Conservation (phyloP, 2,113 vertebrate genomes). For the Oophaga pumilio region DNA sequence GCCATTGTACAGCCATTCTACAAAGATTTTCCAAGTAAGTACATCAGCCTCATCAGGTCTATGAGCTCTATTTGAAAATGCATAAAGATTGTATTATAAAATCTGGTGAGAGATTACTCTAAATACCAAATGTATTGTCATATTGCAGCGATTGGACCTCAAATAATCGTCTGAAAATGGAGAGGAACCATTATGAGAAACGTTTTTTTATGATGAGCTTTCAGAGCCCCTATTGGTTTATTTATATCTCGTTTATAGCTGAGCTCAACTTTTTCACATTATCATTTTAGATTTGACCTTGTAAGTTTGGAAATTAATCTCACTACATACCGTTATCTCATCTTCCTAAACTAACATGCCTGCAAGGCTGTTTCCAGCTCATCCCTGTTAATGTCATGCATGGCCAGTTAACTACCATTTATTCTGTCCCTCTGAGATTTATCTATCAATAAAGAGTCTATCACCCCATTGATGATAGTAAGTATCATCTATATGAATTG, state of each 20-base stretch:
- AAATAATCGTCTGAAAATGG: neutral
- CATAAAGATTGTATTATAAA: no score
- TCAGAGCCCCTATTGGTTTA: neutral
- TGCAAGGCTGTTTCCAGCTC: constrained; percentile 66
- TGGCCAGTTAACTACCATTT: constrained; percentile 75
- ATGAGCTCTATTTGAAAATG: no score
- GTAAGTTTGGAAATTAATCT: constrained; percentile 54
- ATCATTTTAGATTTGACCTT: constrained; percentile 60
- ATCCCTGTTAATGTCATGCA: constrained; percentile 76
- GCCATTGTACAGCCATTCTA: no score
- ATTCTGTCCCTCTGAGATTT: constrained; percentile 77
- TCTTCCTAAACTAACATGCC: constrained; percentile 60
- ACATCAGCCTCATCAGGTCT: no score
- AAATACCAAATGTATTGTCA: no score
- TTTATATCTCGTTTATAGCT: neutral
- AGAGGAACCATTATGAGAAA: neutral
- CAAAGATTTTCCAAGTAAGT: no score
- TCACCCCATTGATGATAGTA: constrained; percentile 71
- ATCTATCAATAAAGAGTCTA: constrained; percentile 77
- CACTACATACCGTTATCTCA: constrained; percentile 31
- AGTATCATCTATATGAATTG: constrained; percentile 72
- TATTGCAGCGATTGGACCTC: neutral
- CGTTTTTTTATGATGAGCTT: neutral
- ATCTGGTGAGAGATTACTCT: no score
- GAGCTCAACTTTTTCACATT: constrained; percentile 12